Conservation (phyloP, 2,888 invertebrate species). For the Agonopterix subpropinquella region DNA sequence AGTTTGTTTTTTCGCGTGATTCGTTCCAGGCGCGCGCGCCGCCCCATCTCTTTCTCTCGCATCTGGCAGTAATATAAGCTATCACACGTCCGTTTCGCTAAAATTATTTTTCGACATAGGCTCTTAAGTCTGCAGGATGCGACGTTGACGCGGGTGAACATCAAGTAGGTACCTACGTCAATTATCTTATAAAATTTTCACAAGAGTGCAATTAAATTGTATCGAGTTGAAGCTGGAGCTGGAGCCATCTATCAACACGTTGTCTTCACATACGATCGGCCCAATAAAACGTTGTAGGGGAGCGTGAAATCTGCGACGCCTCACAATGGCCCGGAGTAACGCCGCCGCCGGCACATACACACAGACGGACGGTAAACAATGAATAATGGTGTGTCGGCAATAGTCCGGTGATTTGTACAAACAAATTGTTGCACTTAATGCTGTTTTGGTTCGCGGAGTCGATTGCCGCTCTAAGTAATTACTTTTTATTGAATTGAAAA, state of each 20-base stretch:
- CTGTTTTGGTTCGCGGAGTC: slow-evolving; percentile 6
- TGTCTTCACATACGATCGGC: slow-evolving; percentile 25
- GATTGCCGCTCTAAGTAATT: slow-evolving; percentile 5
- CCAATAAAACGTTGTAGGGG: slow-evolving; percentile 27
- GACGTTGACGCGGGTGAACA: too few relatives aligned
- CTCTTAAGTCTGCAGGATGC: too few relatives aligned
- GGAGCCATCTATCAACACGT: slow-evolving; percentile 19
- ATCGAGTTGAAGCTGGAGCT: slow-evolving; percentile 5
- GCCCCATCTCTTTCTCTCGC: too few relatives aligned
- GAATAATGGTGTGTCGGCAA: slow-evolving; percentile 45
- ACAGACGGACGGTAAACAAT: slow-evolving; percentile 27
- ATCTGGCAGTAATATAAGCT: too few relatives aligned
- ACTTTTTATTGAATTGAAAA: not conserved
- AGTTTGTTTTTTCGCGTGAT: too few relatives aligned
- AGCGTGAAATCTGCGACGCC: slow-evolving; percentile 36
- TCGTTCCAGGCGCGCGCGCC: too few relatives aligned
- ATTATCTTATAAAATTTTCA: not conserved
- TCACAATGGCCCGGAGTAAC: slow-evolving; percentile 10
- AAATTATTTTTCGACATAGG: too few relatives aligned
- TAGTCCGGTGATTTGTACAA: slow-evolving; percentile 27
- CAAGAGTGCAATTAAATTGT: slow-evolving; percentile 1
- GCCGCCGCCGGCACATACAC: slow-evolving; percentile 1
- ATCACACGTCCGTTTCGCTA: too few relatives aligned
- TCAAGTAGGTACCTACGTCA: too few relatives aligned
- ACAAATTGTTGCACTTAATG: slow-evolving; percentile 27